Base-by-base conservation (phyloP, 1,140 invertebrate species). In the Tetramorium simillimum region DNA sequence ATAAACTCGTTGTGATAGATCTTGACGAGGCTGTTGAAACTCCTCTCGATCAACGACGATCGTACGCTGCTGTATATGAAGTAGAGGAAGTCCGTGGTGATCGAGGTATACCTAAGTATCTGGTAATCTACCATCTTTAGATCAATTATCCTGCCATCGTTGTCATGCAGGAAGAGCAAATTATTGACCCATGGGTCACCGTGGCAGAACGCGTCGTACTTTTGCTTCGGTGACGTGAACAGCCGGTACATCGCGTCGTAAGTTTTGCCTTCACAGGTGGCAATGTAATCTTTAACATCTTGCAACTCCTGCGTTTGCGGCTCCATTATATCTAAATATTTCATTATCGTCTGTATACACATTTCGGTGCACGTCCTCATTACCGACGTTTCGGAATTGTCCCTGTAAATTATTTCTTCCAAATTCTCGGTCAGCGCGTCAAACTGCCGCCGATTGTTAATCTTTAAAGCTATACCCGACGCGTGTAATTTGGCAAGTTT, bases 181-280 rank as follows among this genome's bases (percentile, higher is more conserved):
- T 95, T 95, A 69, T 95, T 95, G 12, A 93, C 93, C 95, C 95
- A 95, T 9, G 91, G 72, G 76, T 96, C 95, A 0, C 95, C 95
- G 69, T 96, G 95, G 21, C 67, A 92, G 1, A 95, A 63, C 1
- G 95, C 91, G 53, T 93, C 77, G 46, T 93, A 93, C 14, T 91
- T 91, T 9, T 86, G 70, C 14, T 86, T 53, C 1, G 81, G 69
- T 0, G 2, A 3, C 0, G 37, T 16, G 0, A 92, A 53, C 1
- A 93, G 12, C 0, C 84, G 58, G 1, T 10, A 70, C 72, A 94
- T 56, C 0, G 56, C 63, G 0, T 92, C 62, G 28, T 67, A 69
- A 0, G 85, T 46, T 10, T 87, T 87, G 3, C 86, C 24, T n/a
- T 49, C 0, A 4, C 84, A 82, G 0, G 12, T 53, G 6, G 9